phyloP scores from a whole-genome alignment of 2,113 vertebrate genomes.

The Uria aalge region DNA sequence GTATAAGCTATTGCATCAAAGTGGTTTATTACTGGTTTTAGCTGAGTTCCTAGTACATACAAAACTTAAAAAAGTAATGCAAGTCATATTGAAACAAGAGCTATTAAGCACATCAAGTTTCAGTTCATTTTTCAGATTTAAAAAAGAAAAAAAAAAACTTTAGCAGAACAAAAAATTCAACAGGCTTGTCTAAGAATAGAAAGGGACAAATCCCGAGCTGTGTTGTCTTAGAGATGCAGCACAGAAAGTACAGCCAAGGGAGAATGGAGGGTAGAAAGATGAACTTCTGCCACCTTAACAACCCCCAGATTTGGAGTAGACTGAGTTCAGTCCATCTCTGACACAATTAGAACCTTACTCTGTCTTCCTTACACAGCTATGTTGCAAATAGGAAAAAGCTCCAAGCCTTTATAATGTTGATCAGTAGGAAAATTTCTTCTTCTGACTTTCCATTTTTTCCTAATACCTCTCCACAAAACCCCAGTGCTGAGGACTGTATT shows the following conservation, averaged over 20 bases:
- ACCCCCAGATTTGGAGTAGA: neutral
- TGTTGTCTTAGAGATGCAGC: slow-evolving; percentile 30
- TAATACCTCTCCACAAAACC: neutral
- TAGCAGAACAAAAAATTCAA: neutral
- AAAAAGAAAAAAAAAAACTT: neutral
- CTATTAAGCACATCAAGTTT: neutral
- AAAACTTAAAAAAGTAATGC: neutral
- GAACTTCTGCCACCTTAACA: neutral
- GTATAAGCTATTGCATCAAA: neutral
- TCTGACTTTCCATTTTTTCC: neutral
- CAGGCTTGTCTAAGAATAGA: slow-evolving; percentile 39
- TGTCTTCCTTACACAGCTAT: neutral
- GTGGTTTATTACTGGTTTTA: neutral
- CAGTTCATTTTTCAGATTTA: slow-evolving; percentile 18
- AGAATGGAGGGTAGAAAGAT: neutral
- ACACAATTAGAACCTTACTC: neutral
- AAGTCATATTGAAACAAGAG: neutral
- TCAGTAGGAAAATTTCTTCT: neutral
- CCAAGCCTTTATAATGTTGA: neutral
- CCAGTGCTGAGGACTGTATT: neutral
- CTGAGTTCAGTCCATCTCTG: neutral
- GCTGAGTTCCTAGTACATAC: neutral
- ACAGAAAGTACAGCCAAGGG: slow-evolving; percentile 55
- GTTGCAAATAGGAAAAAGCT: neutral
- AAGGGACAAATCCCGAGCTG: neutral